A percentile compares a stretch with the other conserved stretches of the same genome.
Evolutionary conservation across 2,113 vertebrate species (phyloP).

Genomic region (Microtus pennsylvanicus): DNA sequence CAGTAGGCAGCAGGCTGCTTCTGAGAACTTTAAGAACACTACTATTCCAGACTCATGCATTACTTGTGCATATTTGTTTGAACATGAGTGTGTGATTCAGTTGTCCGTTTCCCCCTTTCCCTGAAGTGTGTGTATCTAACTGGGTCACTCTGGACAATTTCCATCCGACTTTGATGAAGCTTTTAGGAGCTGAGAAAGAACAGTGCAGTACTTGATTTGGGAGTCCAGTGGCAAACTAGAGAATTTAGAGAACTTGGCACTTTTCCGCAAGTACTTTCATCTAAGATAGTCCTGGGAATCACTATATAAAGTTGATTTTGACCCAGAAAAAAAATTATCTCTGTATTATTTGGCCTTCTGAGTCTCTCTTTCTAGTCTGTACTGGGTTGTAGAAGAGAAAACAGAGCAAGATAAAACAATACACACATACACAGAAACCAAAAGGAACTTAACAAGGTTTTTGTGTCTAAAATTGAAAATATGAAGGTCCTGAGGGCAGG

Average conservation of each 20-base stretch:
- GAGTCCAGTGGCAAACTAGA: neutral
- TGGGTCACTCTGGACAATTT: neutral
- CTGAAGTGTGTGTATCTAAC: neutral
- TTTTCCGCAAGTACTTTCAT: constrained; percentile 37
- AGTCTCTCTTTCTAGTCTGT: constrained; percentile 6
- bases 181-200: neutral
- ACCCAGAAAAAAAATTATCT: neutral
- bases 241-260: neutral
- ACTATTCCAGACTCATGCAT: neutral
- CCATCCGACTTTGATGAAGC: neutral
- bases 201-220: neutral
- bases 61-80: neutral
- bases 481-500: neutral
- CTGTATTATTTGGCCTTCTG: neutral
- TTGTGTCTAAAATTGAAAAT: constrained; percentile 66
- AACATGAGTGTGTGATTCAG: neutral
- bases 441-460: constrained; percentile 28
- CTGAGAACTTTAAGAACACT: neutral
- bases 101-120: neutral
- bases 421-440: neutral
- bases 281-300: constrained; percentile 33
- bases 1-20: neutral
- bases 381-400: neutral
- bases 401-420: neutral
- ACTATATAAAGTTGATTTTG: constrained; percentile 35